Conservation (phyloP, 2,113 vertebrate genomes). For the Nesoenas mayeri region DNA sequence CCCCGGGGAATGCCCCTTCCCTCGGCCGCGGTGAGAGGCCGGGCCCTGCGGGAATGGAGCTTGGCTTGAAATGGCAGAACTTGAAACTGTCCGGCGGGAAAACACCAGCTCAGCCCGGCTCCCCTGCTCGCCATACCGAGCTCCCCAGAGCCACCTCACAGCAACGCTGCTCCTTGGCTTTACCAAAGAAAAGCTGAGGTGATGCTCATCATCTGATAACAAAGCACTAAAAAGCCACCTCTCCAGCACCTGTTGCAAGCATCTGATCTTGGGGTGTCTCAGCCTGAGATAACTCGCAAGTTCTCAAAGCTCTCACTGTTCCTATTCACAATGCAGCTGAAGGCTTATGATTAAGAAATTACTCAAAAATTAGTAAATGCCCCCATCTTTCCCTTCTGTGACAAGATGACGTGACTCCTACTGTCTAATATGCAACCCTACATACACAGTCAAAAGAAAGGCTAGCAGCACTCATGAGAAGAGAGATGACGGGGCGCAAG, state of each 20-base stretch:
- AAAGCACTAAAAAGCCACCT: neutral
- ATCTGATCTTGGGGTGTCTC: neutral
- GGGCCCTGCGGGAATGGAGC: no score
- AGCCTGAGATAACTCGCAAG: neutral
- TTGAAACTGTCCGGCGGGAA: neutral
- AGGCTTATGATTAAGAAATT: neutral
- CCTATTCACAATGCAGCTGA: neutral
- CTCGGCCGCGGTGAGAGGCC: no score
- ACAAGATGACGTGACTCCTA: neutral
- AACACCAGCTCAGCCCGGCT: neutral
- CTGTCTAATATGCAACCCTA: neutral
- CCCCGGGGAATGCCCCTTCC: neutral
- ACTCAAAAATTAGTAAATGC: neutral
- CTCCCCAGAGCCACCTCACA: neutral
- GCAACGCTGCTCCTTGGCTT: neutral
- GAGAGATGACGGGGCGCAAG: accelerated
- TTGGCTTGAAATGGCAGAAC: accelerated
- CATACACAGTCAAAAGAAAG: accelerated
- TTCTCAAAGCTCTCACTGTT: neutral
- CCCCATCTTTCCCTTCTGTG: neutral
- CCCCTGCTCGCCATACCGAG: accelerated
- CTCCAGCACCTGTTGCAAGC: neutral
- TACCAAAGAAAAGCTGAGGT: accelerated
- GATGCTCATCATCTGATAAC: neutral
- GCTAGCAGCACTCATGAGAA: accelerated